Evolutionary conservation across 2,113 vertebrate species (phyloP).

Genomic region (Natator depressus): DNA sequence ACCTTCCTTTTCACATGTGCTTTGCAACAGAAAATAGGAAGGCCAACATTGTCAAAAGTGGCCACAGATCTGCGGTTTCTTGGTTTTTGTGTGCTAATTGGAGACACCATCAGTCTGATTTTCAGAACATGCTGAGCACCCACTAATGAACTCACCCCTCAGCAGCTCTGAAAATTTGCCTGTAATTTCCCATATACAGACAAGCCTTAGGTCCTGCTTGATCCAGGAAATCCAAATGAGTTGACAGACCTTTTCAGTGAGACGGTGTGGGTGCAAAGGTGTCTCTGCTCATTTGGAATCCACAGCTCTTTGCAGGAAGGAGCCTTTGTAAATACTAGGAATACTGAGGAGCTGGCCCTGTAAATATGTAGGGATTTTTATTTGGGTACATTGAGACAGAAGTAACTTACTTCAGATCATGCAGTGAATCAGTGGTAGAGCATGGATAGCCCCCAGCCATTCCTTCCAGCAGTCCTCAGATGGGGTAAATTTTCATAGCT

Average conservation of each 20-base stretch:
- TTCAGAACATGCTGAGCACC: not conserved
- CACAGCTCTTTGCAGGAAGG: not conserved
- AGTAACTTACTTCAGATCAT: not conserved
- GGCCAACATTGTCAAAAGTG: not conserved
- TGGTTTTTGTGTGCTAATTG: not conserved
- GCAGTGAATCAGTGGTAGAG: not conserved
- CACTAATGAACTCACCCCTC: not conserved
- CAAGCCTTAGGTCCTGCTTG: not conserved
- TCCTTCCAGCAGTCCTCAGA: not conserved
- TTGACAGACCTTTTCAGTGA: not conserved
- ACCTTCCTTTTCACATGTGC: conserved; percentile 65
- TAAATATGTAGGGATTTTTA: not conserved
- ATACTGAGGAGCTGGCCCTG: not conserved
- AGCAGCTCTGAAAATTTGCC: not conserved
- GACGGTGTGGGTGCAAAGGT: not conserved
- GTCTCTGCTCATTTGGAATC: not conserved
- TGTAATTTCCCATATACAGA: not conserved
- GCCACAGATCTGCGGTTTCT: not conserved
- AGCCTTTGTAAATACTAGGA: not conserved
- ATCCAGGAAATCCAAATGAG: not conserved
- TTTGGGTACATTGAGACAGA: not conserved
- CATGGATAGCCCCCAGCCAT: not conserved
- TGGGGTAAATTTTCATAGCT: not conserved
- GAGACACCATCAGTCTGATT: not conserved
- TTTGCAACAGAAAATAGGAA: conserved; percentile 44